These are phyloP conservation scores for Exaiptasia diaphana DNA, from an alignment of 64 coral and sea anemone species.

Conservation along the genomic window DNA sequence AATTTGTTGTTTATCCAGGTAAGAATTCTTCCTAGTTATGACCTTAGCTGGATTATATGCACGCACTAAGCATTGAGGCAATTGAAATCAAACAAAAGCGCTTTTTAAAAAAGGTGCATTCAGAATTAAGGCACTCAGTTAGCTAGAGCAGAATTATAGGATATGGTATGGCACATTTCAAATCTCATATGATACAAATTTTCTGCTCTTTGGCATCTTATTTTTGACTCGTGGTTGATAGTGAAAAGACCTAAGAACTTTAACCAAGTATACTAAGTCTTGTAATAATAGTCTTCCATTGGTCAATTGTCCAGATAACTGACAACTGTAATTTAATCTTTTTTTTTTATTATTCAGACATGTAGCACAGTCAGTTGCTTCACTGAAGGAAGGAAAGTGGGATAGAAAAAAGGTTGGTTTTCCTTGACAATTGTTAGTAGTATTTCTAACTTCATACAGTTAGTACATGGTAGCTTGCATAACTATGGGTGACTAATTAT, in stretches of 20 bases:
- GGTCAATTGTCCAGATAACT: not conserved
- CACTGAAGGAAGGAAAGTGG: constrained; percentile 97
- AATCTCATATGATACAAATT: no score
- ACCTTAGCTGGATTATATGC: no score
- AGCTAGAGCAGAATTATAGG: no score
- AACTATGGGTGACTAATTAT: not conserved
- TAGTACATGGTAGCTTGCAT: not conserved
- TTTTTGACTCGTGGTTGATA: no score
- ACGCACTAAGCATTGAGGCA: no score
- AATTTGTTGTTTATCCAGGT: constrained; percentile 74
- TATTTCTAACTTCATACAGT: not conserved
- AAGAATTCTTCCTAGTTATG: no score
- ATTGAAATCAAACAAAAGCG: no score
- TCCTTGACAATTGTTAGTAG: not conserved
- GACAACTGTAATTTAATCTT: not conserved
- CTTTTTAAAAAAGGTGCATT: no score
- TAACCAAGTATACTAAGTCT: not conserved
- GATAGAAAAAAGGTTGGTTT: constrained; percentile 84
- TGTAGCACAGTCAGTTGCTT: constrained; percentile 86
- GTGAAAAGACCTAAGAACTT: not conserved
- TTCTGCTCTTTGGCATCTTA: no score
- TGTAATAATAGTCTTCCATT: not conserved
- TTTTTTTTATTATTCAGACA: constrained; percentile 39
- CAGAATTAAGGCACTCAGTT: no score
- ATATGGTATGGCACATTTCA: no score